phyloP scores from a whole-genome alignment of 35 echinoderm and acorn worm genomes.

The Ptychodera flava region DNA sequence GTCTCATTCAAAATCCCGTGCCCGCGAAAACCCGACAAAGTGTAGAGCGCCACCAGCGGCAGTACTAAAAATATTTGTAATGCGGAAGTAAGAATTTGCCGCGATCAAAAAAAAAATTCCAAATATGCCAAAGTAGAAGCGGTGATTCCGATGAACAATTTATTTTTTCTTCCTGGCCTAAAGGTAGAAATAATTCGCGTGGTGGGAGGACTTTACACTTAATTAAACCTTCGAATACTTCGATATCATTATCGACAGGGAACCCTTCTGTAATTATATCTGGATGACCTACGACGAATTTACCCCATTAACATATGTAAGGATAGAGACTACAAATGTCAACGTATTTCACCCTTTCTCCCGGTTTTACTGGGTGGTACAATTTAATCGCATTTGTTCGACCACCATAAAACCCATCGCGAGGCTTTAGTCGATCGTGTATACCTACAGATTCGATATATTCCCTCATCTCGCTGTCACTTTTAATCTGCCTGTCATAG shows the following conservation, averaged over 20 bases:
- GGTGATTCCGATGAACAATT: too few species aligned
- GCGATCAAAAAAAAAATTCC: too few species aligned
- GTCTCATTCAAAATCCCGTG: too few species aligned
- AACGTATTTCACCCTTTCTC: conserved; percentile 44
- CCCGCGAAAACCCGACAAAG: too few species aligned
- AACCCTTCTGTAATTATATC: conserved; percentile 32
- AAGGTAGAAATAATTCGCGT: conserved; percentile 36
- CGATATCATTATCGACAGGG: conserved; percentile 7
- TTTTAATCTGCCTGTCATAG: conserved; percentile 2
- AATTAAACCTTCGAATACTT: conserved; percentile 30
- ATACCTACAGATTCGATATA: background rate
- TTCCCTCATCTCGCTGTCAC: background rate
- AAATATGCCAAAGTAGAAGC: too few species aligned
- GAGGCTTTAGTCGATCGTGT: conserved; percentile 20
- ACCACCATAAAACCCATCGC: conserved; percentile 56
- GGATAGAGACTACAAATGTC: conserved; percentile 53
- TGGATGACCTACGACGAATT: conserved; percentile 45
- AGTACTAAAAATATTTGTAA: too few species aligned
- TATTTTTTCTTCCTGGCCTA: too few species aligned
- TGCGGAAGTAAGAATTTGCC: too few species aligned
- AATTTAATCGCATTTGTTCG: conserved; percentile 48
- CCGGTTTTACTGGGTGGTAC: conserved; percentile 14
- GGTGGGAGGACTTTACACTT: conserved; percentile 38
- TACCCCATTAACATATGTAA: conserved; percentile 40
- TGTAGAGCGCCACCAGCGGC: too few species aligned